phyloP scores from a whole-genome alignment of 2,888 invertebrate genomes.

The Coelinius sp. region DNA sequence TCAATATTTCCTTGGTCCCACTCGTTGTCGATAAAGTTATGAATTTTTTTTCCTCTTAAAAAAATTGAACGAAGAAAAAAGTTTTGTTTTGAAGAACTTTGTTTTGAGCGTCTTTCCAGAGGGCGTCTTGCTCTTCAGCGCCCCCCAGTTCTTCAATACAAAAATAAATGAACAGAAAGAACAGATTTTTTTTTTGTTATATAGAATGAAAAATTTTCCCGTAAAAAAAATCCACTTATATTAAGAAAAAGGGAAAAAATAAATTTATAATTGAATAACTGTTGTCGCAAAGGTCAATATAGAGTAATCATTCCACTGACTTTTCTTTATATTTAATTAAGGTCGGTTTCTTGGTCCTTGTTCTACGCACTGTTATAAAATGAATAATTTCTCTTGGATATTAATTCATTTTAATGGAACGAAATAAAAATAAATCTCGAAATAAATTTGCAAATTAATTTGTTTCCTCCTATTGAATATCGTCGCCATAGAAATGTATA shows the following conservation, averaged over 20 bases:
- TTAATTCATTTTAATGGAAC: background rate
- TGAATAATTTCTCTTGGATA: background rate
- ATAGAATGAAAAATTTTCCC: too few species aligned
- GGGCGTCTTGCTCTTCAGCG: too few species aligned
- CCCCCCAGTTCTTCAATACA: too few species aligned
- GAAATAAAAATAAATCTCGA: background rate
- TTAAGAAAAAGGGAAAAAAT: background rate
- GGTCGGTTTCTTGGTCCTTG: constrained; percentile 10
- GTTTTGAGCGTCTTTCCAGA: too few species aligned
- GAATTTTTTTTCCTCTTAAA: background rate
- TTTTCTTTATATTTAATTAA: background rate
- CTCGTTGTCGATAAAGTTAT: constrained; percentile 4
- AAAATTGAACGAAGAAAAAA: background rate
- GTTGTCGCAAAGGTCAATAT: background rate
- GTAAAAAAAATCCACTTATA: background rate
- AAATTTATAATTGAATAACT: background rate
- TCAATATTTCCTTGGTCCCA: constrained; percentile 30
- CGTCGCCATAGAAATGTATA: background rate
- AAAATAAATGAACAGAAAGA: too few species aligned
- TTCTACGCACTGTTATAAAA: background rate
- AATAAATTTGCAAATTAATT: background rate
- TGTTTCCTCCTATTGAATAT: background rate
- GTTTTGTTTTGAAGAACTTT: background rate
- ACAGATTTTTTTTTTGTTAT: too few species aligned
- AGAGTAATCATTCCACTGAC: background rate